These are phyloP conservation scores for Hydrotaea cyrtoneurina DNA, from an alignment of 2,888 invertebrate species.

Conservation along the genomic window DNA sequence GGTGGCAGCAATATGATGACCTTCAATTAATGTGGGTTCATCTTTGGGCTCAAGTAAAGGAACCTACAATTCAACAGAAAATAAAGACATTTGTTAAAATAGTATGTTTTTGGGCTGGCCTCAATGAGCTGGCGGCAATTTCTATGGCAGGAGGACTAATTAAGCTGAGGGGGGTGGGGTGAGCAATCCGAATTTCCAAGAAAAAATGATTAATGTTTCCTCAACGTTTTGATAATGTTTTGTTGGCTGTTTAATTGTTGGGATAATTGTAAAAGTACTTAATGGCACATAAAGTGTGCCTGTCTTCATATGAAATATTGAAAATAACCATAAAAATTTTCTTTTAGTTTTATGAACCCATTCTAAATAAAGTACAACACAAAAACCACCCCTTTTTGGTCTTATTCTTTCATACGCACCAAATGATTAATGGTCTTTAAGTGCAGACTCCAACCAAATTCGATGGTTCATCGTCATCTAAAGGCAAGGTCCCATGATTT, in stretches of 20 bases:
- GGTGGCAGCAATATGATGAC: slow-evolving; percentile 15
- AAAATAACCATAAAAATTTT: slow-evolving; percentile 51
- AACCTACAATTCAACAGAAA: slow-evolving; percentile 71
- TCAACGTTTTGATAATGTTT: slow-evolving; percentile 36
- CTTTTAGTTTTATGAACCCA: background rate
- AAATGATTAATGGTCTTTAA: slow-evolving; percentile 64
- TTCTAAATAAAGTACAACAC: slow-evolving; percentile 18
- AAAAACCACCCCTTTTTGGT: slow-evolving; percentile 44
- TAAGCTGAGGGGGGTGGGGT: background rate
- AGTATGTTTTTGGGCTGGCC: background rate
- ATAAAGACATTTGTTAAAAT: slow-evolving; percentile 37
- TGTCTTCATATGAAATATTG: background rate
- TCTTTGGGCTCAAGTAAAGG: slow-evolving; percentile 77
- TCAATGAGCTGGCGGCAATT: background rate
- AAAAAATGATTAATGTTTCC: slow-evolving; percentile 61
- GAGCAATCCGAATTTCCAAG: slow-evolving; percentile 21
- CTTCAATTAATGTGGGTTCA: slow-evolving; percentile 72
- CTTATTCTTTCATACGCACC: background rate
- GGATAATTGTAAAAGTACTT: slow-evolving; percentile 52
- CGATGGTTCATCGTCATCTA: background rate
- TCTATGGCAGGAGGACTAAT: background rate
- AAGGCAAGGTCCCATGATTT: background rate
- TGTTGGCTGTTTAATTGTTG: slow-evolving; percentile 56
- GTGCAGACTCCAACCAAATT: slow-evolving; percentile 33
- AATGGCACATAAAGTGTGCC: slow-evolving; percentile 58